These are phyloP conservation scores for Sminthurides aquaticus DNA, from an alignment of 2,888 invertebrate species.

Conservation along the genomic window DNA sequence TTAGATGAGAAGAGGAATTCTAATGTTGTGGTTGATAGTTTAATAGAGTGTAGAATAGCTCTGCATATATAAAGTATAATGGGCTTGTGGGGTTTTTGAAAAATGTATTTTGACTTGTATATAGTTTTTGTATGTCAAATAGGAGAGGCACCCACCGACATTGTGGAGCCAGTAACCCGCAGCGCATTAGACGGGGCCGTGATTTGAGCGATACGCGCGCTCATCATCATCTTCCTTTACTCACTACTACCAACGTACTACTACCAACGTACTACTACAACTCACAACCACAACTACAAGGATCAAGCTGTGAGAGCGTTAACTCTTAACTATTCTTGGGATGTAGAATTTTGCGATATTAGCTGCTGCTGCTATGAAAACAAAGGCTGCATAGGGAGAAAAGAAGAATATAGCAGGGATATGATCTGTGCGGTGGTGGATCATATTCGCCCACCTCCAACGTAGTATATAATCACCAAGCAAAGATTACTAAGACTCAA, in stretches of 20 bases:
- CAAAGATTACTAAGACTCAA: no score
- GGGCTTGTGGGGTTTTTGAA: background rate
- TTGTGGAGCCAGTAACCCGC: constrained; percentile 37
- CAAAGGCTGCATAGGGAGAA: no score
- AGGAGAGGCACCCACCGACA: constrained; percentile 22
- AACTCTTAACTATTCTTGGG: background rate
- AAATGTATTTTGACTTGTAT: background rate
- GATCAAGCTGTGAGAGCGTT: no score
- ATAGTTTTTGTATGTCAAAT: background rate
- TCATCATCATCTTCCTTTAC: background rate
- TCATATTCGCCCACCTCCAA: no score
- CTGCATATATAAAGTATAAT: background rate
- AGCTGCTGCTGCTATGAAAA: no score
- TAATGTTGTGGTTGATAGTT: background rate
- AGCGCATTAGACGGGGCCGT: constrained; percentile 22
- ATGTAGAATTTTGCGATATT: background rate
- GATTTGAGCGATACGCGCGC: background rate
- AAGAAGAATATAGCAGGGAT: no score
- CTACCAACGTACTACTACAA: no score
- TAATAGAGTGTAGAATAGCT: background rate
- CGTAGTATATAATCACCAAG: no score
- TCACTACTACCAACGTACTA: no score
- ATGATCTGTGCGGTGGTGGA: no score
- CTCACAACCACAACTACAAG: no score
- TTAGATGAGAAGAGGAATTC: no score